Conservation (phyloP, 2,797 vertebrate species). For the Mormyrus proboscirostris region DNA sequence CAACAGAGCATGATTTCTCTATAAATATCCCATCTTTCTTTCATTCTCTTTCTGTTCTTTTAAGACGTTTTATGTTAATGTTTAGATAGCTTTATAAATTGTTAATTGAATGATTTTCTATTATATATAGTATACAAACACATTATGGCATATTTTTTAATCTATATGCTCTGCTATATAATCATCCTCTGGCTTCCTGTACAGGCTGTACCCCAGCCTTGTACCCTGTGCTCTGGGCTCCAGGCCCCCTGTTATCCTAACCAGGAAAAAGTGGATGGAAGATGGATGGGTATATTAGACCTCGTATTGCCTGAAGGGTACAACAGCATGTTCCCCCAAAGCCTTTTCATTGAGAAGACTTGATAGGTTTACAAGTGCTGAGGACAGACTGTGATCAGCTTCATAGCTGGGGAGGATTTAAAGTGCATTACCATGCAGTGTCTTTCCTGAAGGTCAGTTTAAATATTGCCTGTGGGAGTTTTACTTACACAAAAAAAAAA, state of each 20-base stretch:
- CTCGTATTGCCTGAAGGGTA: not conserved
- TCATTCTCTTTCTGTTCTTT: not conserved
- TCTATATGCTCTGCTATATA: not conserved
- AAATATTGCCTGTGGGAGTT: not conserved
- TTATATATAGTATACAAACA: not conserved
- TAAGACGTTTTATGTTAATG: not conserved
- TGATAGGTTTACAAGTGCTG: not conserved
- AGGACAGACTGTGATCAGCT: not conserved
- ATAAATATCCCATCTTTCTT: not conserved
- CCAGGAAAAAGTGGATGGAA: not conserved
- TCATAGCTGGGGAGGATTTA: not conserved
- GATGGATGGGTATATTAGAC: not conserved
- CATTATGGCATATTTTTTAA: not conserved
- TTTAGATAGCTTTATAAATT: not conserved
- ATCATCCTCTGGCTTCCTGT: not conserved
- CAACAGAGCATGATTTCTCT: not conserved
- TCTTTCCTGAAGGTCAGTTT: not conserved
- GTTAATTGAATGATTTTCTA: not conserved
- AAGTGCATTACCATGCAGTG: not conserved
- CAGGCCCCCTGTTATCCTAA: not conserved
- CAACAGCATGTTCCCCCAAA: not conserved
- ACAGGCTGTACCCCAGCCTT: not conserved
- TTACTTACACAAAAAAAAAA: not conserved
- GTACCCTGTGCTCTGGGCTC: not conserved
- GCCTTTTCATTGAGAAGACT: not conserved